Conservation (phyloP, 2,113 vertebrate genomes). For the Triplophysa dalaica region DNA sequence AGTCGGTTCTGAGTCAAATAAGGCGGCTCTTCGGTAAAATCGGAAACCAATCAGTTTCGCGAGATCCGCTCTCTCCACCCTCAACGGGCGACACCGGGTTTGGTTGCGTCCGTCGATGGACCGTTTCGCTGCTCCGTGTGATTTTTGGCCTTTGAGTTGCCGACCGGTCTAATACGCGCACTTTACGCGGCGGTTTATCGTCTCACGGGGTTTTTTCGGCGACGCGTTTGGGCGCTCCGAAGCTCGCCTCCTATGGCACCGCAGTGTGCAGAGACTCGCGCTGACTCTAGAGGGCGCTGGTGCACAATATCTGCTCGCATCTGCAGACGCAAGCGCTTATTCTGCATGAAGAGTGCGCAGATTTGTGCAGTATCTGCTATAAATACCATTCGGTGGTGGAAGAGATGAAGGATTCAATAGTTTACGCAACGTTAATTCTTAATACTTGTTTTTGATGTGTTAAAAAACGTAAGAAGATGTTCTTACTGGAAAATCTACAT, state of each 20-base stretch:
- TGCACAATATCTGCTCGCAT: constrained; percentile 3
- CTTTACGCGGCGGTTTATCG: not conserved
- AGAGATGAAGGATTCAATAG: not conserved
- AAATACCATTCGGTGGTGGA: not conserved
- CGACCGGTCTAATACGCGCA: not conserved
- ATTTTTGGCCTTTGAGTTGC: not conserved
- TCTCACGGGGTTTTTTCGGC: not conserved
- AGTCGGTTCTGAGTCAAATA: constrained; percentile 44
- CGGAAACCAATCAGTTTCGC: constrained; percentile 43
- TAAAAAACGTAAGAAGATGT: too few relatives aligned
- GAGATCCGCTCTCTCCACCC: constrained; percentile 2
- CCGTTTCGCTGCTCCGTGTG: not conserved
- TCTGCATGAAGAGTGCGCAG: not conserved
- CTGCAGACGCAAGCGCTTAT: not conserved
- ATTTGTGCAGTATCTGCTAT: not conserved
- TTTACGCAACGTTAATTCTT: not conserved
- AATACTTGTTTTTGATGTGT: too few relatives aligned
- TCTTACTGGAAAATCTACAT: too few relatives aligned
- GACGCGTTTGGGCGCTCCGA: constrained; percentile 29
- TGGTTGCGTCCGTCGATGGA: constrained; percentile 32
- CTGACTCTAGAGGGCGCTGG: constrained; percentile 58
- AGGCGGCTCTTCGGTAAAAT: constrained; percentile 39
- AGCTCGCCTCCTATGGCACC: constrained; percentile 6
- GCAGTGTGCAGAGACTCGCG: constrained; percentile 24
- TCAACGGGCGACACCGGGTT: not conserved